phyloP scores from a whole-genome alignment of 1,140 invertebrate species.

The Amyelois transitella region DNA sequence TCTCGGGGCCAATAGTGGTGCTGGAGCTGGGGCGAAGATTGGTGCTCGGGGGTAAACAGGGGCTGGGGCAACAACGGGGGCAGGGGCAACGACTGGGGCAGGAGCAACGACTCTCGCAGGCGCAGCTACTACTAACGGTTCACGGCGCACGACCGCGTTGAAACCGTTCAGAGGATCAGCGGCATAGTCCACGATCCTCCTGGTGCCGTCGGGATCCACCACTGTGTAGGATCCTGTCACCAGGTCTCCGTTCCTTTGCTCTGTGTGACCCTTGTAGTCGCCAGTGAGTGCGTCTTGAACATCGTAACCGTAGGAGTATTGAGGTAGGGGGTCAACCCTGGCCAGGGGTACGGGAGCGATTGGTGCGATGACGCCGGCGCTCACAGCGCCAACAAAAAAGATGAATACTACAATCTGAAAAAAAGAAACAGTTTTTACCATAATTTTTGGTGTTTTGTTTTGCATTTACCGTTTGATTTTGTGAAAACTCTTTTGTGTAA shows the following conservation, averaged over 20 bases:
- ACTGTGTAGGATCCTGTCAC: conserved; percentile 77
- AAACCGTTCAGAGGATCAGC: conserved; percentile 79
- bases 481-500: too few species aligned
- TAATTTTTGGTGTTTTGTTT: too few species aligned
- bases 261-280: conserved; percentile 78
- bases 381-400: conserved; percentile 45
- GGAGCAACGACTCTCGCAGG: conserved; percentile 47
- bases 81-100: conserved; percentile 24
- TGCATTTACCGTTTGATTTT: too few species aligned
- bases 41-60: conserved; percentile 17
- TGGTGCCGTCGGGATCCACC: conserved; percentile 76
- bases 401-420: conserved; percentile 71
- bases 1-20: conserved; percentile 34
- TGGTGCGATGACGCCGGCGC: conserved; percentile 37
- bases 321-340: conserved; percentile 72
- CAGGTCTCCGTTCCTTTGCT: conserved; percentile 76
- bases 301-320: conserved; percentile 78
- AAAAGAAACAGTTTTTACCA: conserved; percentile 1
- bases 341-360: conserved; percentile 41
- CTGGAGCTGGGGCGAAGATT: conserved; percentile 22
- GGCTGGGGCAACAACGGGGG: conserved; percentile 22
- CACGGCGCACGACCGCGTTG: conserved; percentile 75
- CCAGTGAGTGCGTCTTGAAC: conserved; percentile 77
- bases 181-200: conserved; percentile 75
- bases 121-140: conserved; percentile 48